phyloP scores from a whole-genome alignment of 2,113 vertebrate species.

The Sigmodon hispidus region DNA sequence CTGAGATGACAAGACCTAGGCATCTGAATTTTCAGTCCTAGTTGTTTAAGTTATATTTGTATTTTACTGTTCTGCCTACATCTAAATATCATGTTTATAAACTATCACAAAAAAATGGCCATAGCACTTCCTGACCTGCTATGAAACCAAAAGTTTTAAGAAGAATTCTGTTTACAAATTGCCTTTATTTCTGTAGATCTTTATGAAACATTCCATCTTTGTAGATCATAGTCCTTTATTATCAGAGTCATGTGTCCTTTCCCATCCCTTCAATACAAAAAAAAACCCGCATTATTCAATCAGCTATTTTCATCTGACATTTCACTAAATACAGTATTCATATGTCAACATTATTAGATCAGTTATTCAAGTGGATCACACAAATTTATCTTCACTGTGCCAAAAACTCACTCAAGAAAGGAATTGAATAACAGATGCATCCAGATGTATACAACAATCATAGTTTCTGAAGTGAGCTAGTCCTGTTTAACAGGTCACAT shows the following conservation, averaged over 20 bases:
- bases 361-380: conserved; percentile 52
- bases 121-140: conserved; percentile 33
- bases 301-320: conserved; percentile 66
- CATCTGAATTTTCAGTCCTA: conserved; percentile 32
- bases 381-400: conserved; percentile 40
- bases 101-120: neutral
- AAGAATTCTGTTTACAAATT: conserved; percentile 57
- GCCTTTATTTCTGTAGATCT: conserved; percentile 72
- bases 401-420: conserved; percentile 59
- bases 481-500: conserved; percentile 61
- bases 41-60: conserved; percentile 29
- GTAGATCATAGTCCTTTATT: conserved; percentile 74
- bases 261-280: conserved; percentile 75
- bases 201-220: conserved; percentile 71
- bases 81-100: conserved; percentile 44
- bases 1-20: neutral
- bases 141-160: conserved; percentile 48
- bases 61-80: conserved; percentile 46
- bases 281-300: conserved; percentile 33
- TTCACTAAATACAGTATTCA: conserved; percentile 67
- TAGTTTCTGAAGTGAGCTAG: conserved; percentile 50
- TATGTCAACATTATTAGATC: conserved; percentile 58
- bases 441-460: neutral
- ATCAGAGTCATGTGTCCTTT: conserved; percentile 68
- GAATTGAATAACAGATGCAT: conserved; percentile 36